phyloP scores from a whole-genome alignment of 2,888 invertebrate genomes.

The Tanytarsus gracilentus region DNA sequence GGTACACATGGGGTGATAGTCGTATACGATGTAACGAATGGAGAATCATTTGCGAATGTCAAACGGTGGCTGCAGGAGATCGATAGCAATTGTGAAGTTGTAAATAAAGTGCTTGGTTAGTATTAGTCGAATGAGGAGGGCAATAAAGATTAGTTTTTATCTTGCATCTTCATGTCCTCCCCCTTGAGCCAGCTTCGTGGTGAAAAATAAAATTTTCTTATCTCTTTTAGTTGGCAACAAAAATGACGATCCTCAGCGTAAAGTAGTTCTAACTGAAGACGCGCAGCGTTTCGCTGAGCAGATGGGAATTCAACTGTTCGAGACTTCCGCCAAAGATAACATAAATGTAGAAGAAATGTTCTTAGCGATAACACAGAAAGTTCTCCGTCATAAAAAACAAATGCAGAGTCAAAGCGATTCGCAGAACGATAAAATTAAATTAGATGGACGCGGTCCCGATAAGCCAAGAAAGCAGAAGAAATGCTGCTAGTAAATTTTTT shows the following conservation, averaged over 20 bases:
- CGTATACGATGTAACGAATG: conserved; percentile 98
- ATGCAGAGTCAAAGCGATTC: conserved; percentile 15
- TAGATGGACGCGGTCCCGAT: conserved; percentile 31
- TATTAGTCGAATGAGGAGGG: conserved; percentile 30
- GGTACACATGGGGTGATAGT: conserved; percentile 99
- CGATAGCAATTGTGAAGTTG: conserved; percentile 98
- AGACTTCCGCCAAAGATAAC: conserved; percentile 98
- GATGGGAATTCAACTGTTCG: conserved; percentile 94
- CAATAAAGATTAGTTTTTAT: neutral
- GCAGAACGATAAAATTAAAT: conserved; percentile 12
- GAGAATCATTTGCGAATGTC: conserved; percentile 98
- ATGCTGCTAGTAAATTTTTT: conserved; percentile 37
- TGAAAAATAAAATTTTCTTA: neutral
- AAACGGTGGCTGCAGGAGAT: conserved; percentile 99
- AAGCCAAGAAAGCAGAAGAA: conserved; percentile 40
- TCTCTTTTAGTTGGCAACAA: conserved; percentile 86
- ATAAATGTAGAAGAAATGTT: conserved; percentile 97
- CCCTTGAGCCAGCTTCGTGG: neutral
- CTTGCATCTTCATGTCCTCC: neutral
- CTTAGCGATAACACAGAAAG: conserved; percentile 54
- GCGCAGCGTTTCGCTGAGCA: conserved; percentile 94
- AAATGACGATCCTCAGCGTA: conserved; percentile 87
- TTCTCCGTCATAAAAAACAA: conserved; percentile 39
- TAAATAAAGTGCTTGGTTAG: conserved; percentile 92
- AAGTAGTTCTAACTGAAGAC: conserved; percentile 95